Evolutionary conservation across 2,888 invertebrate genomes (phyloP).

Genomic region (Spicauda simplicius): DNA sequence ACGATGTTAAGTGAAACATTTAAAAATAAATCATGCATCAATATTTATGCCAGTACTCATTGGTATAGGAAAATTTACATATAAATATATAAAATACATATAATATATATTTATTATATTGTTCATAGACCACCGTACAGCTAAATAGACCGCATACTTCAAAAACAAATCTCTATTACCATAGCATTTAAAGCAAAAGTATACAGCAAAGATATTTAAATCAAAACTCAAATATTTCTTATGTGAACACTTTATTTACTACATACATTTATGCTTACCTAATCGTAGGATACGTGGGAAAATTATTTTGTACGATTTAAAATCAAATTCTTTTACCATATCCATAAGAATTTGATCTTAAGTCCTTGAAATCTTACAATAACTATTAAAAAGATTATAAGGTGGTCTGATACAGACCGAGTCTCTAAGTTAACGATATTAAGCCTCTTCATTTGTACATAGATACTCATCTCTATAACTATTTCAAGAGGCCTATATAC

Average conservation of each 20-base stretch:
- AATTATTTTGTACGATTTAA: background rate
- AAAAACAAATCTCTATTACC: background rate
- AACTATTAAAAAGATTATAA: conserved; percentile 21
- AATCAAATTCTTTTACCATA: conserved; percentile 2
- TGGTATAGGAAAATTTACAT: no score
- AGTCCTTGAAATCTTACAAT: conserved; percentile 1
- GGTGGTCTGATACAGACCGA: conserved; percentile 79
- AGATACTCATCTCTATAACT: conserved; percentile 26
- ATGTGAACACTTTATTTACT: conserved; percentile 20
- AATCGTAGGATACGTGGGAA: conserved; percentile 7
- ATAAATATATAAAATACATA: no score
- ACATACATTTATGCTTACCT: conserved; percentile 3
- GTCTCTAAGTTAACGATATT: conserved; percentile 43
- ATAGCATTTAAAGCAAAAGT: background rate
- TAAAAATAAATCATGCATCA: no score
- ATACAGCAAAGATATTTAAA: conserved; percentile 16
- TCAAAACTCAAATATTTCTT: conserved; percentile 21
- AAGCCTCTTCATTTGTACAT: conserved; percentile 63
- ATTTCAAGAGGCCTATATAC: background rate
- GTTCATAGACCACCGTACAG: no score
- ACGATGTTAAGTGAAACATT: no score
- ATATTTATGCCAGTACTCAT: no score
- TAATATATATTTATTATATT: no score
- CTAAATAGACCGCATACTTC: no score
- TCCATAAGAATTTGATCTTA: conserved; percentile 1